These are phyloP conservation scores for Antheraea mylitta DNA, from an alignment of 1,140 invertebrate genomes.

Conservation along the genomic window DNA sequence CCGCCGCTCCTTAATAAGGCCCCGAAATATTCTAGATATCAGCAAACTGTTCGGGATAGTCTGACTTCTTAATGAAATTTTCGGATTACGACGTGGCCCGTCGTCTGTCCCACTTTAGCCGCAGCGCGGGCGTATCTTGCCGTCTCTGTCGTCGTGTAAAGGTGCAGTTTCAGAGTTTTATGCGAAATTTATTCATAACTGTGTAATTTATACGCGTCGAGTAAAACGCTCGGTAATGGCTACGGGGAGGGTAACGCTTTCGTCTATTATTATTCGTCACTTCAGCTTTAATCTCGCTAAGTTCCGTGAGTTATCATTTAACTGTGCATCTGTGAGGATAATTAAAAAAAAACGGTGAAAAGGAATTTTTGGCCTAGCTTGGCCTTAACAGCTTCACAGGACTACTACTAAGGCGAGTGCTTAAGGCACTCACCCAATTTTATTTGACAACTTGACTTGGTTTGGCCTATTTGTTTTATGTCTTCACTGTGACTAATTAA, in stretches of 20 bases:
- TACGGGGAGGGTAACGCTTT: conserved; percentile 58
- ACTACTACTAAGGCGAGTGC: no score
- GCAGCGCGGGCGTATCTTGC: conserved; percentile 27
- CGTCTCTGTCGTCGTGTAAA: conserved; percentile 55
- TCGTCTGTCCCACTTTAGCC: conserved; percentile 37
- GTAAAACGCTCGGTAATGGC: conserved; percentile 69
- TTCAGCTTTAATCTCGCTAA: conserved; percentile 61
- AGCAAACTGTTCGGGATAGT: conserved; percentile 62
- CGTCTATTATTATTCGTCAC: conserved; percentile 62
- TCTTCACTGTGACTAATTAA: no score
- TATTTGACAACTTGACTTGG: no score
- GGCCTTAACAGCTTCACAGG: no score
- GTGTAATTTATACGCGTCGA: conserved; percentile 71
- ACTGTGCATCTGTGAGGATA: not conserved
- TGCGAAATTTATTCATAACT: conserved; percentile 78
- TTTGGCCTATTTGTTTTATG: no score
- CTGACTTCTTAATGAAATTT: conserved; percentile 77
- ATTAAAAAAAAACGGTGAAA: not conserved
- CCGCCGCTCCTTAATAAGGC: conserved; percentile 59
- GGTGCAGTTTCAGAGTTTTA: conserved; percentile 70
- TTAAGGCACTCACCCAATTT: no score
- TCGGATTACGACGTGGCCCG: conserved; percentile 65
- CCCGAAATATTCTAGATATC: conserved; percentile 72
- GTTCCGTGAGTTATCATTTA: conserved; percentile 54
- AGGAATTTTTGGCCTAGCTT: no score